Evolutionary conservation across 2,888 invertebrate species (phyloP).

Genomic region (Parthenolecanium corni): DNA sequence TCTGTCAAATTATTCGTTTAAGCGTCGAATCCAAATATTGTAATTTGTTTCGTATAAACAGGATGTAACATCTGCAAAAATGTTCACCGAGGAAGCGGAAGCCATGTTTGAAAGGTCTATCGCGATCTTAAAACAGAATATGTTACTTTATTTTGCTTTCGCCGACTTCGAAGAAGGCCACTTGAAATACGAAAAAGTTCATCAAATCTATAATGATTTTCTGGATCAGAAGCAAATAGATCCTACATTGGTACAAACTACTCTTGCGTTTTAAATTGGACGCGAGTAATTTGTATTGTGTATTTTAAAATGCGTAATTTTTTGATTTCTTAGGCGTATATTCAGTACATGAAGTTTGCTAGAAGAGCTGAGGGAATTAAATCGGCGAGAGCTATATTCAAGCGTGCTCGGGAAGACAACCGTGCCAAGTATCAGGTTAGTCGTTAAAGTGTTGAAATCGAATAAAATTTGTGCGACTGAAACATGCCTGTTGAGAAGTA

Average conservation of each 20-base stretch:
- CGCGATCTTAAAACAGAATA: slow-evolving; percentile 78
- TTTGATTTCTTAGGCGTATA: slow-evolving; percentile 53
- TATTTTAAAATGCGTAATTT: background rate
- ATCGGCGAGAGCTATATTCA: slow-evolving; percentile 87
- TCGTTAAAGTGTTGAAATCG: background rate
- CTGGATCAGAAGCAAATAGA: slow-evolving; percentile 81
- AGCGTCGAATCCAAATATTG: background rate
- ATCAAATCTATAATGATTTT: slow-evolving; percentile 87
- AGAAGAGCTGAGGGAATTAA: slow-evolving; percentile 95
- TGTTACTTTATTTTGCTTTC: slow-evolving; percentile 92
- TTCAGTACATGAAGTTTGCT: slow-evolving; percentile 99
- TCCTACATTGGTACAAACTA: slow-evolving; percentile 67
- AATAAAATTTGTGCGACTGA: background rate
- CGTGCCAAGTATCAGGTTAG: slow-evolving; percentile 41
- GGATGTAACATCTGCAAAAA: slow-evolving; percentile 86
- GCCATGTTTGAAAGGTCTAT: slow-evolving; percentile 92
- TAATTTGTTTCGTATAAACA: slow-evolving; percentile 40
- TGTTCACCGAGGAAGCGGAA: slow-evolving; percentile 89
- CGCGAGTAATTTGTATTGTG: background rate
- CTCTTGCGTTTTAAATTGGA: background rate
- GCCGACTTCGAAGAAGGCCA: slow-evolving; percentile 97
- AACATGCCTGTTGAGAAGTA: too few species aligned
- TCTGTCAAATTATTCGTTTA: slow-evolving; percentile 1
- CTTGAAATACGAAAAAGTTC: slow-evolving; percentile 90
- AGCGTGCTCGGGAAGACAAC: slow-evolving; percentile 82